Base-by-base conservation (phyloP, 2,888 invertebrate species). In the Clusia tigrina region DNA sequence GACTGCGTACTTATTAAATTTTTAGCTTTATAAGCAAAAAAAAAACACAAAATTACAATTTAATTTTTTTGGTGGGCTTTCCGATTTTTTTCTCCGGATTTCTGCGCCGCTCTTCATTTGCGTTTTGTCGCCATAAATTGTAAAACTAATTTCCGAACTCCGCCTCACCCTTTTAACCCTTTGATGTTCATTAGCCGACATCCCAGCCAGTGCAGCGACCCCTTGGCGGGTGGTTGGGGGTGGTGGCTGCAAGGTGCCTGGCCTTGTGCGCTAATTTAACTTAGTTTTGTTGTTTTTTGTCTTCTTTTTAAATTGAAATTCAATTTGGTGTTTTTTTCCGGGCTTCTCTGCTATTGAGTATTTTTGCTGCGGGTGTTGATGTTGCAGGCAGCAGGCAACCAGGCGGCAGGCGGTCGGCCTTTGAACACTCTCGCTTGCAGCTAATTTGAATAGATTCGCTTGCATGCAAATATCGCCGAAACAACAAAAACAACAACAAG, bases 371-470 rank as follows among this genome's bases (percentile, higher is more conserved):
- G 59, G 59, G 54, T 55, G 60, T 37, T 58, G 24, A 42, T 54
- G 15, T 32, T 32, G 32, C 32, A 32, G n/a, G 32, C 32, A 32
- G 12, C 32, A 32, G 32, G 32, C 32, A 32, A 32, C n/a, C n/a
- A n/a, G n/a, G 12, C 32, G 32, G 32, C 32, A 12, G 12, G 12
- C 6, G 6, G 32, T 9, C n/a, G 42, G 10, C 20, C 15, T 15
- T 23, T 54, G 64, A 22, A 65, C 48, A 37, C 57, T 63, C 15
- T 66, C 54, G 42, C 68, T 58, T 64, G 67, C 67, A 76, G 74
- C 71, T 70, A 74, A 77, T 74, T 74, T 76, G 74, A 74, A 74
- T 77, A 70, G 74, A 74, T 76, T 73, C 74, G 77, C 74, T 76
- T 76, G 74, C 76, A 76, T 70, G 70, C 71, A 70, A 72, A 74